Evolutionary conservation across 2,113 vertebrate species (phyloP).

Genomic region (Pseudopodoces humilis): DNA sequence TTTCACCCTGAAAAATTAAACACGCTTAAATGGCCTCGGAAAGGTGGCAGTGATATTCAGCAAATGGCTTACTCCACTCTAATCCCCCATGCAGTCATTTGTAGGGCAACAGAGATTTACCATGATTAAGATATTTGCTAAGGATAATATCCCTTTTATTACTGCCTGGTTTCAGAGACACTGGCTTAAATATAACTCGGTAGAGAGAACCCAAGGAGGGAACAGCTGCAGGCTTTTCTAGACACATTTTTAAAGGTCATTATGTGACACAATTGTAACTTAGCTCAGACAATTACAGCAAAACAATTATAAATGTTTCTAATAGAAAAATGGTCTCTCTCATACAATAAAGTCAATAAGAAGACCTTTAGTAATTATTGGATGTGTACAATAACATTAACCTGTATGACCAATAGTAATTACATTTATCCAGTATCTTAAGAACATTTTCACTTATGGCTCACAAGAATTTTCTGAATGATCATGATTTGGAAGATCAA

Average conservation of each 20-base stretch:
- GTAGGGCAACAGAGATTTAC: slow-evolving; percentile 69
- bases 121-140: slow-evolving; percentile 67
- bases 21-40: slow-evolving; percentile 49
- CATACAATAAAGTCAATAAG: neutral
- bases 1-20: slow-evolving; percentile 70
- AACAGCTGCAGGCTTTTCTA: slow-evolving; percentile 63
- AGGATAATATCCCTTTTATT: slow-evolving; percentile 68
- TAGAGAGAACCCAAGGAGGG: slow-evolving; percentile 6
- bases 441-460: neutral
- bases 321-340: neutral
- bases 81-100: slow-evolving; percentile 65
- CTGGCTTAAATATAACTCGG: slow-evolving; percentile 43
- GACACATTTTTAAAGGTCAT: slow-evolving; percentile 44
- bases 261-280: slow-evolving; percentile 12
- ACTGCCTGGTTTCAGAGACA: slow-evolving; percentile 56
- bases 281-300: neutral
- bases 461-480: neutral
- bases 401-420: neutral
- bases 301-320: slow-evolving; percentile 14
- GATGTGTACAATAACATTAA: neutral
- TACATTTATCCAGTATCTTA: neutral
- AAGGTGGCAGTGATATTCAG: slow-evolving; percentile 70
- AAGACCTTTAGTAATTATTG: neutral
- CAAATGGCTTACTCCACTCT: slow-evolving; percentile 62
- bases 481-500: neutral